Base-by-base conservation (phyloP, 2,888 invertebrate species). In the Chesias legatella region DNA sequence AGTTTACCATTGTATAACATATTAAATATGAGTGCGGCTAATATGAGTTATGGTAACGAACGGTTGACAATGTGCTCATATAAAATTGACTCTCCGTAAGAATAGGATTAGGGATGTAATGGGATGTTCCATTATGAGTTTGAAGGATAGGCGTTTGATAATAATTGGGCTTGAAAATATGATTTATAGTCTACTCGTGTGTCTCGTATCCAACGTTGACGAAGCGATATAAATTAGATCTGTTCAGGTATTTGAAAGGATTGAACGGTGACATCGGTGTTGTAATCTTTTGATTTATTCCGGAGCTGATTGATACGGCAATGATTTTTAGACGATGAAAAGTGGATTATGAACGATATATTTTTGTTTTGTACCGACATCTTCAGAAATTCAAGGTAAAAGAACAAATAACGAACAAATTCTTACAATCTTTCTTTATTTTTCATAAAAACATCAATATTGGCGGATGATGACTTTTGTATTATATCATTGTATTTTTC, bases 41-140 rank as follows among this genome's bases (percentile, higher is more conserved):
- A 67, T 79, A 77, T 82, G 82, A 85, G 69, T 75, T 78, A 81
- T 84, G 76, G 71, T 60, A 60, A 65, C 67, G 68, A 71, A 73
- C 60, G 64, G 66, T 63, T 69, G 73, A 83, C 83, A 83, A 80
- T 81, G 54, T 71, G 67, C 60, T 66, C 57, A 62, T 67, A 79
- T 84, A 78, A 83, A 84, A 85, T 83, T 78, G 77, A 83, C 76
- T 80, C 67, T 62, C 68, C 63, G 62, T 63, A 70, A 75, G 72
- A 84, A 84, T 77, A 70, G 82, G 79, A 84, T 83, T 85, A 81
- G 55, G 60, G 61, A 63, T 81, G 79, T 82, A 75, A 75, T 76
- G 59, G 66, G 66, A 57, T 65, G 67, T 67, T 58, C 62, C 45
- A 73, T 76, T 75, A 76, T 75, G 56, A 35, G 43, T 62, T 67